A percentile compares a stretch with the other conserved stretches of the same genome.
These are phyloP conservation scores for Heliconius eleuchia DNA, from an alignment of 1,140 invertebrate genomes.

Conservation along the genomic window DNA sequence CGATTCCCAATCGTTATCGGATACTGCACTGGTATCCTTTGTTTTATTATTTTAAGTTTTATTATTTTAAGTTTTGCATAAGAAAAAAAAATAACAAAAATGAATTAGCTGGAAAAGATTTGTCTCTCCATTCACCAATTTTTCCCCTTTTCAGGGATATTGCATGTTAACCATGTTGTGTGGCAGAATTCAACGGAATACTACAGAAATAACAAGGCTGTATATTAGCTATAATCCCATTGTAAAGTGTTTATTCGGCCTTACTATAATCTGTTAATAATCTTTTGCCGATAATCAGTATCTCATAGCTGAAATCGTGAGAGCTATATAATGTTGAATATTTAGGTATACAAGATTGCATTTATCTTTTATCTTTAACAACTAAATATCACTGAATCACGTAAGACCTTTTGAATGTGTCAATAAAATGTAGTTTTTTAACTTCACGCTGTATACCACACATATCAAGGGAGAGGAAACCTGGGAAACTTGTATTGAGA, in stretches of 20 bases:
- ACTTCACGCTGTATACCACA: neutral
- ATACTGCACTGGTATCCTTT: too few relatives aligned
- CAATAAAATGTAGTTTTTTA: neutral
- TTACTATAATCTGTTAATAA: slow-evolving; percentile 4
- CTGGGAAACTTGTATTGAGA: too few relatives aligned
- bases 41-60: too few relatives aligned
- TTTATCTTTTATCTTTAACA: slow-evolving; percentile 10
- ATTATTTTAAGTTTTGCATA: too few relatives aligned
- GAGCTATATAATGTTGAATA: neutral
- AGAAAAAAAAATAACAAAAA: too few relatives aligned
- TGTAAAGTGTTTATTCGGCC: slow-evolving; percentile 10
- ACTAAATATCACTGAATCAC: neutral
- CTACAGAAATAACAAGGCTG: neutral
- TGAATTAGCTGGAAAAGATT: too few relatives aligned
- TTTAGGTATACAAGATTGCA: neutral
- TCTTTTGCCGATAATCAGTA: slow-evolving; percentile 5
- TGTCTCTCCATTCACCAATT: too few relatives aligned
- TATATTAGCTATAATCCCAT: neutral
- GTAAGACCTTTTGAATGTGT: neutral
- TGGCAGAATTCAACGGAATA: neutral
- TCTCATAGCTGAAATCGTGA: slow-evolving; percentile 6
- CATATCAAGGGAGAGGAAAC: too few relatives aligned
- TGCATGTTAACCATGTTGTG: too few relatives aligned
- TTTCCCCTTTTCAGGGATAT: too few relatives aligned
- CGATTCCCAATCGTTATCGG: too few relatives aligned